A percentile compares a stretch with the other conserved stretches of the same genome.
These are phyloP conservation scores for Paratrypauchen microcephalus DNA, from an alignment of 2,797 vertebrate species.

Conservation along the genomic window DNA sequence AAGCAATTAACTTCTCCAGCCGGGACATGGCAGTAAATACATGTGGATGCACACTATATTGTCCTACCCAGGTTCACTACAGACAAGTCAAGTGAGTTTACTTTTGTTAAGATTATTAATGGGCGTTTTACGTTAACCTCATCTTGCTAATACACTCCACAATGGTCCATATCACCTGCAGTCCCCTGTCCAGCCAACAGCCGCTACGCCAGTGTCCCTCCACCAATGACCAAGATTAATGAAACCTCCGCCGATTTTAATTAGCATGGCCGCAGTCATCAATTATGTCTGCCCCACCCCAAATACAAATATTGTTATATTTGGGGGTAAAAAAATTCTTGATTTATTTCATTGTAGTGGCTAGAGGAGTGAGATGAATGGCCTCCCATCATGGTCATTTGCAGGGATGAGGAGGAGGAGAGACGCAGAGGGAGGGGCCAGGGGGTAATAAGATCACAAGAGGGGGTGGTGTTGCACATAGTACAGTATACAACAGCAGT, in stretches of 20 bases:
- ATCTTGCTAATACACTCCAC: constrained; percentile 63
- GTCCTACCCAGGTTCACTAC: constrained; percentile 42
- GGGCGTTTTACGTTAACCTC: constrained; percentile 66
- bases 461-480: constrained; percentile 19
- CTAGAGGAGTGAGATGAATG: constrained; percentile 96
- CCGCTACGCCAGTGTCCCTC: constrained; percentile 39
- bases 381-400: constrained; percentile 92
- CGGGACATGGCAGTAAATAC: constrained; percentile 62
- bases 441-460: constrained; percentile 56
- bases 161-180: constrained; percentile 72
- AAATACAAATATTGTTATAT: constrained; percentile 99
- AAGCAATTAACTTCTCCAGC: constrained; percentile 68
- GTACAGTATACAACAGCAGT: constrained; percentile 30
- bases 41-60: constrained; percentile 56
- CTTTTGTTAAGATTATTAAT: constrained; percentile 74
- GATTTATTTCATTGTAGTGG: constrained; percentile 96
- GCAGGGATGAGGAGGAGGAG: constrained; percentile 75
- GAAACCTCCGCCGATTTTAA: constrained; percentile 94
- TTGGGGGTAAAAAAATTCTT: constrained; percentile 84
- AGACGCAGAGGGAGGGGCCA: constrained; percentile 20
- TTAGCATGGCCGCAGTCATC: constrained; percentile 95
- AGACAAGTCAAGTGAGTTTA: constrained; percentile 33
- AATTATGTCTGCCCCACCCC: constrained; percentile 85
- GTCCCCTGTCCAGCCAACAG: constrained; percentile 47
- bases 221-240: constrained; percentile 92